These are phyloP conservation scores for Dendrophyllia cribrosa DNA, from an alignment of 64 coral and sea anemone species.

Conservation along the genomic window DNA sequence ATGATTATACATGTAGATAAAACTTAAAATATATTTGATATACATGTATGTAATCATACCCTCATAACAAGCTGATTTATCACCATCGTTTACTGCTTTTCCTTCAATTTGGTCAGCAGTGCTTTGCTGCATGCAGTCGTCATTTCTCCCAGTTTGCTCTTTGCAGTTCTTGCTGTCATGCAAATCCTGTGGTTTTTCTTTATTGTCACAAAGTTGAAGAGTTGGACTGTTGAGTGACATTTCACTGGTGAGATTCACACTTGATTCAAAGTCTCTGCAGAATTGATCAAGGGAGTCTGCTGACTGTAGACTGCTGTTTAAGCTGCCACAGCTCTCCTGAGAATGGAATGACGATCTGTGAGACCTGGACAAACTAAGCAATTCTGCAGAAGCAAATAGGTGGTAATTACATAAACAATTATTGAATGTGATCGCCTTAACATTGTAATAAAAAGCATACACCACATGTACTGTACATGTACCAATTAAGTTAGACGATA, in stretches of 20 bases:
- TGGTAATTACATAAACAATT: no score
- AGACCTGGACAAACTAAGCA: background rate
- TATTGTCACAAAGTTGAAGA: constrained; percentile 11
- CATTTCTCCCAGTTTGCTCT: no score
- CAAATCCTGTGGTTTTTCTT: background rate
- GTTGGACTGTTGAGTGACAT: background rate
- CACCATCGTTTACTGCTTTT: background rate
- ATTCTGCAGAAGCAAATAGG: background rate
- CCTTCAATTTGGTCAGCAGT: background rate
- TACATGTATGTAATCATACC: background rate
- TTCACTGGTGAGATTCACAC: background rate
- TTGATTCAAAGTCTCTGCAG: constrained; percentile 19
- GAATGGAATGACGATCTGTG: background rate
- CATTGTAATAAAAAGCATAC: no score
- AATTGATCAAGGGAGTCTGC: constrained; percentile 16
- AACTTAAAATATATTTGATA: no score
- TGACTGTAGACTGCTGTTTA: background rate
- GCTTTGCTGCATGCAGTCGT: background rate
- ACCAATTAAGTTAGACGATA: no score
- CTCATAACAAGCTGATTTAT: constrained; percentile 12
- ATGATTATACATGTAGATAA: no score
- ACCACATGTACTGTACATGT: no score
- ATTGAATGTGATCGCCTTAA: no score
- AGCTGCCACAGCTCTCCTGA: background rate
- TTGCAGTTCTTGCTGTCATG: background rate